These are phyloP conservation scores for Ormyrus nitidulus DNA, from an alignment of 2,888 invertebrate genomes.

Conservation along the genomic window DNA sequence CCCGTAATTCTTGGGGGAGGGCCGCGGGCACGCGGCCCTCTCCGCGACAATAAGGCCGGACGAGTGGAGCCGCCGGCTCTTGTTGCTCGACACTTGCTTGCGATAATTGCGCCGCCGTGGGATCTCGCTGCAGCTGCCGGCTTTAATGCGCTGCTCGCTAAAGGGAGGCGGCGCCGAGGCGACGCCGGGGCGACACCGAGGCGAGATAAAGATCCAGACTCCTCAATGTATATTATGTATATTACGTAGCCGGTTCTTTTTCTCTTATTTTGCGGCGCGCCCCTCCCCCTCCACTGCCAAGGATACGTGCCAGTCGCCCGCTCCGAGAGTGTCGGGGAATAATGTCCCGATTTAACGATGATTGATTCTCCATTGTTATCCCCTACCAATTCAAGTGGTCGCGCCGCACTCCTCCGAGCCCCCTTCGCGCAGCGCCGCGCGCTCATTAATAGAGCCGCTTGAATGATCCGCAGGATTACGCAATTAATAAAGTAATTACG, in stretches of 20 bases:
- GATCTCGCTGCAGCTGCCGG: slow-evolving; percentile 45
- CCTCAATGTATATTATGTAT: slow-evolving; percentile 25
- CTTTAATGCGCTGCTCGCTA: slow-evolving; percentile 47
- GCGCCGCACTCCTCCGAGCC: background rate
- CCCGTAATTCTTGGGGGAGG: slow-evolving; percentile 43
- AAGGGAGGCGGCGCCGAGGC: background rate
- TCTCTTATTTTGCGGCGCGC: background rate
- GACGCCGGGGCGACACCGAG: slow-evolving; percentile 15
- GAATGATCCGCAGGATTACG: slow-evolving; percentile 5
- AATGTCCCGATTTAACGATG: slow-evolving; percentile 36
- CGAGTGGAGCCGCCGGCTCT: slow-evolving; percentile 30
- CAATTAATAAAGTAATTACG: slow-evolving; percentile 31
- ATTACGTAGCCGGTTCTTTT: background rate
- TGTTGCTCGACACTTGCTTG: slow-evolving; percentile 56
- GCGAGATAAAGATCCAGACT: slow-evolving; percentile 1
- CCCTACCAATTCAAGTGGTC: slow-evolving; percentile 1
- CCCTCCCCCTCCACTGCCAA: background rate
- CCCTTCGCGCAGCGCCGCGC: background rate
- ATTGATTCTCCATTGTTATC: slow-evolving; percentile 41
- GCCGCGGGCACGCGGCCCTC: background rate
- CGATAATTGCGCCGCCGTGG: slow-evolving; percentile 54
- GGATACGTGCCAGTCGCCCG: background rate
- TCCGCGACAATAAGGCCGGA: slow-evolving; percentile 15
- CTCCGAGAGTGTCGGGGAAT: background rate
- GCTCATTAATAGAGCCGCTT: slow-evolving; percentile 19